phyloP scores from a whole-genome alignment of 1,140 invertebrate genomes.

The Camponotus pennsylvanicus region DNA sequence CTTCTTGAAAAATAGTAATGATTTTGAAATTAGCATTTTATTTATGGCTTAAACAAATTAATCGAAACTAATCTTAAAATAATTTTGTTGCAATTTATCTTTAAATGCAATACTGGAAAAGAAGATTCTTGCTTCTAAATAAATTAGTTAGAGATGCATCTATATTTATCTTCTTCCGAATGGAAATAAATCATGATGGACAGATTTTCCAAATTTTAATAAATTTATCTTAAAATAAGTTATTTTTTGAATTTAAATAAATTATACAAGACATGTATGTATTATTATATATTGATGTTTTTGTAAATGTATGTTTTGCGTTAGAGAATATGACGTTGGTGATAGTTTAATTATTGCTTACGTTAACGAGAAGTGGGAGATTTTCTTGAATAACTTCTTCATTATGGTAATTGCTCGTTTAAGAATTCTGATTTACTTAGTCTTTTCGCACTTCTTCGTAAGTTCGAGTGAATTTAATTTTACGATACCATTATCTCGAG shows the following conservation, averaged over 20 bases:
- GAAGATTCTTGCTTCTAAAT: neutral
- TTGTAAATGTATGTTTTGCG: neutral
- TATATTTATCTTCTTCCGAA: neutral
- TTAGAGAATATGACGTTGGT: neutral
- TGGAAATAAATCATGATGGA: neutral
- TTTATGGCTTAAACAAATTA: neutral
- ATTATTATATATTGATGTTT: neutral
- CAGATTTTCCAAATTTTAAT: neutral
- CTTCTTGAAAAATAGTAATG: neutral
- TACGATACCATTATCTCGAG: slow-evolving; percentile 12
- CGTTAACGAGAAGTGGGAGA: slow-evolving; percentile 35
- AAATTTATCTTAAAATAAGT: neutral
- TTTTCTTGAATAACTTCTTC: slow-evolving; percentile 56
- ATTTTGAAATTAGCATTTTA: neutral
- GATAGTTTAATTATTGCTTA: slow-evolving; percentile 42
- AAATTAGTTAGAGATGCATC: neutral
- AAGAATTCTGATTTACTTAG: slow-evolving; percentile 57
- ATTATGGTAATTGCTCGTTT: slow-evolving; percentile 60
- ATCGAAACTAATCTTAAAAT: neutral
- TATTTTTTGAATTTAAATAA: neutral
- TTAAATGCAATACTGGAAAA: neutral
- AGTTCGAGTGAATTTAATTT: slow-evolving; percentile 46
- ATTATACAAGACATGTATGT: neutral
- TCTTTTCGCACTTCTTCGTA: slow-evolving; percentile 40
- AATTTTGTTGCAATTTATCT: neutral